Evolutionary conservation across 2,888 invertebrate genomes (phyloP), one percentile per base, ranked within the genome.

Genomic region (Spodoptera picta): DNA sequence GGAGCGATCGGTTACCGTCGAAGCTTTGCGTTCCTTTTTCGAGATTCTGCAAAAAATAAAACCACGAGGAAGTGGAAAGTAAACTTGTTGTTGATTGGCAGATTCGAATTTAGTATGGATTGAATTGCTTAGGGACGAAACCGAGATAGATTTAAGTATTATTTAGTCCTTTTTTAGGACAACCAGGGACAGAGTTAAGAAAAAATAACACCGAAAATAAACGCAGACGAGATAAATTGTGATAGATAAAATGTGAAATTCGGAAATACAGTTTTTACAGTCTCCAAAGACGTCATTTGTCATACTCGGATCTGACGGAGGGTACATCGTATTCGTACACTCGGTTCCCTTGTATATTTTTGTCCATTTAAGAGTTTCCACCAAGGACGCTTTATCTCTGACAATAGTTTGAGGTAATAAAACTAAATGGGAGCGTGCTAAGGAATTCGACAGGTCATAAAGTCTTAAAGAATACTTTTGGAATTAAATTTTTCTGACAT

Each of bases 221-320:
- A 43, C 57, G 59, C 57, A 49, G 45, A 57, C 53, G 78, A 80
- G 81, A 86, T 81, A 84, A 84, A 84, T 81, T 79, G 75, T 69
- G n/a, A n/a, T n/a, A 80, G 81, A 86, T 81, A 84, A 84, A 84
- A 81, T 79, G 75, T 69, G 9, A 61, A 69, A 77, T 79, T 79
- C 65, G 74, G 68, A 65, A 62, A 73, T 71, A 61, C 69, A 60
- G 70, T 78, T 83, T 86, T 83, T 83, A 80, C 82, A 81, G 79
- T 80, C 77, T 74, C 77, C 73, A 75, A 81, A 75, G 60, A 73
- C 67, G 67, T 81, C 82, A 86, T 88, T 87, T 87, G 84, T 87
- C 87, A 85, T 84, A 79, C 81, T 67, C 79, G 76, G 66, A 69
- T 75, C 60, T 75, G 74, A 70, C 60, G 73, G 63, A 64, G 36